phyloP scores from a whole-genome alignment of 2,797 vertebrate species.

The Varecia variegata region DNA sequence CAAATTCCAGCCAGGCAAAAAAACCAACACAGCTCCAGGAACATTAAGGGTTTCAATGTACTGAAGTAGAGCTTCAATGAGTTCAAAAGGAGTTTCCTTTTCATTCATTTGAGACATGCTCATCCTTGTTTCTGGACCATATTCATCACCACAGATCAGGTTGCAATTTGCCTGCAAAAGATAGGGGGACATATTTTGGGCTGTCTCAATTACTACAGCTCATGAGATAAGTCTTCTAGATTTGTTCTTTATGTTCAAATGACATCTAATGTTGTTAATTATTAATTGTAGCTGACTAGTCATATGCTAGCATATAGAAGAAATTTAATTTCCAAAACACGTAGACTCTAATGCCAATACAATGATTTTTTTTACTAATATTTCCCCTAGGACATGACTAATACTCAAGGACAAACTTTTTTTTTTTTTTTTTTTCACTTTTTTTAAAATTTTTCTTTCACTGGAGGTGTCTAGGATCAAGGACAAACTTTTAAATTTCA shows the following conservation, averaged over 20 bases:
- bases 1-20: conserved; percentile 98
- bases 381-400: background rate
- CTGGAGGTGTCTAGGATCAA: too few species aligned
- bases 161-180: conserved; percentile 93
- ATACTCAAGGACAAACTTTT: background rate
- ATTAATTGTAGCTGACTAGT: background rate
- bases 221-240: background rate
- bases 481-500: background rate
- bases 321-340: background rate
- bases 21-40: conserved; percentile 93
- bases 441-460: too few species aligned
- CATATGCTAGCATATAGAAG: background rate
- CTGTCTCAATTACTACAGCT: background rate
- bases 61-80: conserved; percentile 94
- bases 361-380: background rate
- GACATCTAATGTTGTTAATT: background rate
- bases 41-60: conserved; percentile 95
- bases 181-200: background rate
- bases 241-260: background rate
- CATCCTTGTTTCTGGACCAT: conserved; percentile 90
- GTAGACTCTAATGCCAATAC: background rate
- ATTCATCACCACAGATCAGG: conserved; percentile 90
- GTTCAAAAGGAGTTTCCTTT: conserved; percentile 96
- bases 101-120: conserved; percentile 94
- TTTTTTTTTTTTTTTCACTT: too few species aligned